Evolutionary conservation across 2,888 invertebrate species (phyloP), one percentile per base, ranked within the genome.

Genomic region (Amblyjoppa fuscipennis): DNA sequence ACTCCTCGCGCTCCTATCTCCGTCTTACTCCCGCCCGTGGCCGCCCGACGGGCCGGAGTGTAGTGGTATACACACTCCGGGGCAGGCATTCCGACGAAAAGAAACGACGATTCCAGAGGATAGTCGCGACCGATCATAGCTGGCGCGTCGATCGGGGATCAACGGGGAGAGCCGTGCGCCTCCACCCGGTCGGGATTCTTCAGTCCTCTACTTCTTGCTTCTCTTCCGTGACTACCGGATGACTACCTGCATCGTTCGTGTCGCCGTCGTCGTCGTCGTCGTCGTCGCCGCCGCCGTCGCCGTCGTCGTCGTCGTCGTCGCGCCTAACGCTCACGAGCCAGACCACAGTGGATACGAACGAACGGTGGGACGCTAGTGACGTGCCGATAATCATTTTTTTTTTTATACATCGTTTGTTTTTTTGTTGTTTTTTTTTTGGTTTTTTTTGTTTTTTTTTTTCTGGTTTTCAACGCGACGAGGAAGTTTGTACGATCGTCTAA

Each of bases 41-140:
- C 59, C 70, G 80, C 84, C 64, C 68, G 87, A 75, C 84, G 75
- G 81, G 81, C 69, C 68, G 73, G 64, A 73, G 77, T 73, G 80
- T 51, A 80, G 66, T 82, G 71, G 70, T 38, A 76, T 83, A 81
- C 88, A 91, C 31, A 64, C 64, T 64, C 64, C 64, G 64, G 64
- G 53, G 53, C 53, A 56, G n/a, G 59, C 59, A 92, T 92, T 92
- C 92, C 91, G 91, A 92, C 92, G 93, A 93, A 94, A 94, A 93
- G 94, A 94, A 93, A 93, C 93, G 93, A 92, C 93, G 93, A 93
- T 93, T 93, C 93, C 64, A 91, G 92, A 92, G 93, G 93, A 93
- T 93, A 93, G 94, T 93, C 93, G 93, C 93, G 93, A 93, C 93
- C 94, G 94, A 94, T 93, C 93, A 93, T 94, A 93, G 94, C 94